Base-by-base conservation (phyloP, 2,797 vertebrate species). In the Eptatretus atami region DNA sequence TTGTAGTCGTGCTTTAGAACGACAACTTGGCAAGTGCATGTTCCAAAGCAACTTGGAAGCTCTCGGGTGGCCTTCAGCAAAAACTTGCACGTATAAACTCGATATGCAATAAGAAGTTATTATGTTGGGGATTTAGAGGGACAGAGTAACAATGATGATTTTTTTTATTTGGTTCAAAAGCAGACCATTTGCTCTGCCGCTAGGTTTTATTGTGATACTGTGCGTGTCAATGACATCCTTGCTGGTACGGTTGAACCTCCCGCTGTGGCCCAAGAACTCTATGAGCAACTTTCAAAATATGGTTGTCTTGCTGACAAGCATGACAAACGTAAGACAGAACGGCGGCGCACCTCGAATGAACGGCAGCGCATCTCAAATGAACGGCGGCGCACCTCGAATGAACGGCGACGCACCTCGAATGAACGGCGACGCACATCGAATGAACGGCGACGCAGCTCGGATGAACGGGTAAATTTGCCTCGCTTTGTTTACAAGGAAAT, bases 201-300 rank as follows among this genome's bases (percentile, higher is more conserved):
- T 64, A 98, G 88, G 69, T 98, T 93, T 75, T 98, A 95, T 66
- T 74, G 74, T 13, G 79, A 73, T 63, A 84, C 90, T 4, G 79
- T 95, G 67, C 79, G 86, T 1, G 88, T 88, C 1, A 83, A 78
- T 9, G 75, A 78, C 63, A 90, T 98, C 69, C 73, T 98, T 65
- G 83, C 82, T 64, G 88, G 90, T 13, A 82, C 84, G 0, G 75
- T 83, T 25, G 78, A 81, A 1, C 82, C 77, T 2, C 84, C 88
- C 1, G 19, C 74, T 1, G 81, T 78, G 53, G 83, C 83, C 6
- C 68, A 72, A 52, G 79, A 83, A 63, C 83, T 98, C 11, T 92
- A 94, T 73, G 70, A 76, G 66, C 76, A 76, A 67, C 76, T 95
- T 15, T 75, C 82, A 1, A 73, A 69, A 31, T 98, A 92, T 72